Conservation (phyloP, 1,140 invertebrate species). For the Dysdera silvatica region DNA sequence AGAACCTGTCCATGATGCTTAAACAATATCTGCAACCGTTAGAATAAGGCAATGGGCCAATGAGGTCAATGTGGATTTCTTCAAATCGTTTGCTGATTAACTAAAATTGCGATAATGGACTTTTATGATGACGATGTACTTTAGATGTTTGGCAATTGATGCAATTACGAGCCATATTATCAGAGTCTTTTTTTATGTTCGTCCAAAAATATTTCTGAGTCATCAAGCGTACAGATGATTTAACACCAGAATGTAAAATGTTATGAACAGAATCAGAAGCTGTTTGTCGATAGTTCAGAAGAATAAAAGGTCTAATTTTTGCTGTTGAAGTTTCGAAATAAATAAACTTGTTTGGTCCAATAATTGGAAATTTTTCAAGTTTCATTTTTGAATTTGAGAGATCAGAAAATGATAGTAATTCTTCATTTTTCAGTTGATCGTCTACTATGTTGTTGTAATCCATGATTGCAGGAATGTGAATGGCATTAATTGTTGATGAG, state of each 20-base stretch:
- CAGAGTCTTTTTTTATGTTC: background rate
- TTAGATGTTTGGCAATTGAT: background rate
- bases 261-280: slow-evolving; percentile 8
- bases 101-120: background rate
- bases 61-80: slow-evolving; percentile 1
- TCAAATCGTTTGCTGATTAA: background rate
- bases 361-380: no score
- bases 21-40: slow-evolving; percentile 39
- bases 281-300: background rate
- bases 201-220: background rate
- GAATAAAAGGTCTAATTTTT: slow-evolving; percentile 7
- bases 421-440: no score
- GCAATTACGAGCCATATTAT: background rate
- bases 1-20: slow-evolving; percentile 45
- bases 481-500: no score
- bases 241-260: slow-evolving; percentile 9
- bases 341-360: no score
- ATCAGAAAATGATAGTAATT: no score
- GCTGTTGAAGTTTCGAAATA: slow-evolving; percentile 5
- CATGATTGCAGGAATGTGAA: no score
- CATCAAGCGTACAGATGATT: background rate
- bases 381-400: no score
- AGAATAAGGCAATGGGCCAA: background rate
- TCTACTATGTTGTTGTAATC: no score
- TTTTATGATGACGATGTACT: background rate